Conservation (phyloP, 2,888 invertebrate genomes). For the Temnothorax unifasciatus region DNA sequence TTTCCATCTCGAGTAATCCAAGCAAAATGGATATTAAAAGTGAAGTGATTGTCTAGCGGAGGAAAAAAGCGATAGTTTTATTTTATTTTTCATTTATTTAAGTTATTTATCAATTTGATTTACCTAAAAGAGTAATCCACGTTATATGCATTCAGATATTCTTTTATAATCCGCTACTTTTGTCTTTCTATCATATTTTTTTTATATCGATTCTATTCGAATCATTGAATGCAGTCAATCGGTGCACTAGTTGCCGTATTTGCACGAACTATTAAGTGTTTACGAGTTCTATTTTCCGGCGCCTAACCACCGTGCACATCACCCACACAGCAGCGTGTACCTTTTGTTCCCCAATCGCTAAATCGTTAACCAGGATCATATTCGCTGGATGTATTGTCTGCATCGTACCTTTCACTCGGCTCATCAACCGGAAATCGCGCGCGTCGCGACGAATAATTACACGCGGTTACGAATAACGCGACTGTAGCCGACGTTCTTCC, state of each 20-base stretch:
- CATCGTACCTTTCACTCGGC: slow-evolving; percentile 74
- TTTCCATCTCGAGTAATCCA: slow-evolving; percentile 13
- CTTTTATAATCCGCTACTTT: background rate
- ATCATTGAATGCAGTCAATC: background rate
- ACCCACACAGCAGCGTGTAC: slow-evolving; percentile 18
- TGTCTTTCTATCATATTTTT: background rate
- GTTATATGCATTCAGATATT: background rate
- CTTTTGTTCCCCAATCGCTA: slow-evolving; percentile 60
- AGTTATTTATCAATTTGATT: background rate
- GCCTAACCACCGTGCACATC: background rate
- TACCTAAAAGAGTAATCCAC: background rate
- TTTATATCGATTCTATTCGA: background rate
- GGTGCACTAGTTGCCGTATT: slow-evolving; percentile 15
- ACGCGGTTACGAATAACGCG: slow-evolving; percentile 45
- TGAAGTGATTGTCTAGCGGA: slow-evolving; percentile 7
- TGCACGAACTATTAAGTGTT: slow-evolving; percentile 46
- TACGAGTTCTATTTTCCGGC: slow-evolving; percentile 19
- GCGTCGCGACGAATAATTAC: slow-evolving; percentile 79
- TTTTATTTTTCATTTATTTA: background rate
- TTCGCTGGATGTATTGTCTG: slow-evolving; percentile 59
- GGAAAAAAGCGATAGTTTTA: background rate
- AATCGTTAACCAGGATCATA: slow-evolving; percentile 67
- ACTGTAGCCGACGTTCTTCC: background rate
- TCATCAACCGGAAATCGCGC: slow-evolving; percentile 80
- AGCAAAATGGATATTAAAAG: slow-evolving; percentile 57